Percentiles rank a stretch among this genome's conserved stretches.
These are phyloP conservation scores for Ochropacha duplaris DNA, from an alignment of 2,888 invertebrate genomes.

Conservation along the genomic window DNA sequence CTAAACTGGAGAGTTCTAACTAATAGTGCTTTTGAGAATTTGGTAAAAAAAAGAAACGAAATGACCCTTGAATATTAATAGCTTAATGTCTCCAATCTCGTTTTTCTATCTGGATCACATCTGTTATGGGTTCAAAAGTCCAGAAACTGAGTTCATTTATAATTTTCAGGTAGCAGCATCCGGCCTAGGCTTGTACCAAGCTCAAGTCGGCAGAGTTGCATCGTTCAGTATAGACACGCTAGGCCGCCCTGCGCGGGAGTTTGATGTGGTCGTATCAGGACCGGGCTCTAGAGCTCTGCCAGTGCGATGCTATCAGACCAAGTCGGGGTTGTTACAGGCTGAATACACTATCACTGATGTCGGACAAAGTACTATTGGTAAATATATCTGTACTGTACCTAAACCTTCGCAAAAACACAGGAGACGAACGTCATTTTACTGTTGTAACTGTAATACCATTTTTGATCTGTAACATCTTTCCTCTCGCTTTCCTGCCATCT, in stretches of 20 bases:
- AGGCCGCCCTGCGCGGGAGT: conserved; percentile 92
- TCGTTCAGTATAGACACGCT: conserved; percentile 95
- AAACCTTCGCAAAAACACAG: too few species aligned
- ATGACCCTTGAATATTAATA: too few species aligned
- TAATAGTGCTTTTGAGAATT: too few species aligned
- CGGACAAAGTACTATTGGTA: conserved; percentile 86
- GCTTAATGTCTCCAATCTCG: too few species aligned
- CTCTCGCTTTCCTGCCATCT: too few species aligned
- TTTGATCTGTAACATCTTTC: too few species aligned
- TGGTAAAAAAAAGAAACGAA: too few species aligned
- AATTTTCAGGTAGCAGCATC: conserved; percentile 86
- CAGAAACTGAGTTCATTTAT: too few species aligned
- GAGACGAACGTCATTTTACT: background rate
- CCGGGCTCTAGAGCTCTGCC: conserved; percentile 91
- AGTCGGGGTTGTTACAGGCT: conserved; percentile 96
- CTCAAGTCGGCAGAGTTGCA: conserved; percentile 90
- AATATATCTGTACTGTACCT: conserved; percentile 24
- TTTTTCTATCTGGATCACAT: background rate
- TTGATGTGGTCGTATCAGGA: conserved; percentile 94
- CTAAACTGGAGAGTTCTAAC: too few species aligned
- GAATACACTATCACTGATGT: conserved; percentile 94
- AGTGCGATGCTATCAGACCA: conserved; percentile 97
- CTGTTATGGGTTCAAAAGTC: background rate
- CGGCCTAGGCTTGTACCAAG: conserved; percentile 93
- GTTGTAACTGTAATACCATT: background rate